phyloP scores from a whole-genome alignment of 2,797 vertebrate species.

The Leptodactylus fallax region DNA sequence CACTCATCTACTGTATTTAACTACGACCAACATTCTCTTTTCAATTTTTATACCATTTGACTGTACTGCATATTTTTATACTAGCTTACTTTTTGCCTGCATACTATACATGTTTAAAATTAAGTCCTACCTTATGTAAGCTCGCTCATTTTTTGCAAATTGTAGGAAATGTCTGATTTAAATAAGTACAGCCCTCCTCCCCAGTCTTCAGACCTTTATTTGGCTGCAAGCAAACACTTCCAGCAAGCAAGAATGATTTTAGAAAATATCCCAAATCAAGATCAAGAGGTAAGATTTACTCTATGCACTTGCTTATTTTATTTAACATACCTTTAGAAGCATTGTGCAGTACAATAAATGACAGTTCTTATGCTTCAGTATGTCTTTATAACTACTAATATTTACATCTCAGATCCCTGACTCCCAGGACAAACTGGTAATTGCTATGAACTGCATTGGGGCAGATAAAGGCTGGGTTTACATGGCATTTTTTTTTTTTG shows the following conservation, averaged over 20 bases:
- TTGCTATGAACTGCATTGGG: no score
- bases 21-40: not conserved
- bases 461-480: no score
- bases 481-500: no score
- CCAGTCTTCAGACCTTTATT: slow-evolving; percentile 93
- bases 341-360: no score
- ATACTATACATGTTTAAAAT: not conserved
- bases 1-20: not conserved
- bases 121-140: not conserved
- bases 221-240: slow-evolving; percentile 98
- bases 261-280: slow-evolving; percentile 93
- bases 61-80: not conserved
- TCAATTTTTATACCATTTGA: not conserved
- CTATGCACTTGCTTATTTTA: no score
- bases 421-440: no score
- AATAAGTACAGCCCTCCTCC: slow-evolving; percentile 98
- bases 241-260: slow-evolving; percentile 98
- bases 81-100: not conserved
- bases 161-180: slow-evolving; percentile 97
- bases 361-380: no score
- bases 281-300: slow-evolving; percentile 87
- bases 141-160: not conserved
- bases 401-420: no score
- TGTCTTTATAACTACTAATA: no score
- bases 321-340: no score